Percentiles rank a stretch among this genome's conserved stretches.
phyloP scores from a whole-genome alignment of 2,113 vertebrate genomes.

The Tyrannus savana region DNA sequence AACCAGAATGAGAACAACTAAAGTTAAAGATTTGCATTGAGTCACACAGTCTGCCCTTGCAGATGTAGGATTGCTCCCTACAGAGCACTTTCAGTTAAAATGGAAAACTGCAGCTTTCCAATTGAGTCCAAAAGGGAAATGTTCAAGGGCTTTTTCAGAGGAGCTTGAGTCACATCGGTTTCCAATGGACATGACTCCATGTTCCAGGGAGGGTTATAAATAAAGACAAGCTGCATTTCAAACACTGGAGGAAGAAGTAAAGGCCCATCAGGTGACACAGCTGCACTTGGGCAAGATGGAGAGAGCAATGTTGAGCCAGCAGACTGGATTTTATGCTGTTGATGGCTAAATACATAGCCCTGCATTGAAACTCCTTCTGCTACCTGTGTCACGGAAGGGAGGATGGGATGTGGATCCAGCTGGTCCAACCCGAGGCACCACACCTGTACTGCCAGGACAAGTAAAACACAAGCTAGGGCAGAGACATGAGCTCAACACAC shows the following conservation, averaged over 20 bases:
- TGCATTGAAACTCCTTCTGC: accelerated
- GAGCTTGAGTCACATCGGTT: not conserved
- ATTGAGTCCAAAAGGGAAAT: not conserved
- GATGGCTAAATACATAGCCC: accelerated
- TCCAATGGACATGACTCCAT: not conserved
- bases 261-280: not conserved
- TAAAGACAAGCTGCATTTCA: not conserved
- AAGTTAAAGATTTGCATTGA: not conserved
- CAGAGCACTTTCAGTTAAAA: not conserved
- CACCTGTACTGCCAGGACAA: not conserved
- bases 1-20: not conserved
- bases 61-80: not conserved
- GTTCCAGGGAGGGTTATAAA: not conserved
- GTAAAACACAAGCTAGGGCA: accelerated
- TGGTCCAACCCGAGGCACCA: not conserved
- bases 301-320: not conserved
- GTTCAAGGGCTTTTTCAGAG: not conserved
- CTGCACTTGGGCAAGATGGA: not conserved
- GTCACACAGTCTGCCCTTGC: not conserved
- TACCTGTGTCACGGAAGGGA: not conserved
- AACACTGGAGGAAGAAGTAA: not conserved
- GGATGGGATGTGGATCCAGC: not conserved
- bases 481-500: not conserved
- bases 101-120: slow-evolving; percentile 1
- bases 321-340: not conserved